Conservation (phyloP, 2,113 vertebrate genomes). For the Corythornis vintsioides region DNA sequence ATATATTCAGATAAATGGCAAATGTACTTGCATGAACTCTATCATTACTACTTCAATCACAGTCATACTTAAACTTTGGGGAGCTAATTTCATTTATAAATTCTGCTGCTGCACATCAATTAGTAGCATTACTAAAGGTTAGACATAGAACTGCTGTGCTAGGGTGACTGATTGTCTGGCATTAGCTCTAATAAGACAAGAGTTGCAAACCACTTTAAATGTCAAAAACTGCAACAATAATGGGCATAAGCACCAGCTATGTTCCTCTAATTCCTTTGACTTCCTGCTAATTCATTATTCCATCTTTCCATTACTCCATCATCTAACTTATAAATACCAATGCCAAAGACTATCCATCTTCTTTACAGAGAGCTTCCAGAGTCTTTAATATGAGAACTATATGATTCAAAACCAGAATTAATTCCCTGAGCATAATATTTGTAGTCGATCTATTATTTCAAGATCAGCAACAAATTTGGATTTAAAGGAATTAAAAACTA, state of each 20-base stretch:
- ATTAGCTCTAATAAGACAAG: conserved; percentile 26
- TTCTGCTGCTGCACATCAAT: conserved; percentile 43
- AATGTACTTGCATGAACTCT: conserved; percentile 5
- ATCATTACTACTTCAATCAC: conserved; percentile 44
- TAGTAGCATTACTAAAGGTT: neutral
- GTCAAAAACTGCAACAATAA: conserved; percentile 32
- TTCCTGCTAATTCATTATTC: conserved; percentile 22
- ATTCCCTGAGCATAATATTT: neutral
- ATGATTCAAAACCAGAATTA: neutral
- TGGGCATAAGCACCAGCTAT: neutral
- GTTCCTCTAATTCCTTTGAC: neutral
- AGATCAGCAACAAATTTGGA: neutral
- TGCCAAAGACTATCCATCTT: neutral
- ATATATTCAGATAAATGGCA: conserved; percentile 49
- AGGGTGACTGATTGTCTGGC: conserved; percentile 22
- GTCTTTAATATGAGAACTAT: neutral
- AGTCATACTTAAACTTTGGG: conserved; percentile 43
- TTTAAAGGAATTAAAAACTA: neutral
- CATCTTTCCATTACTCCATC: neutral
- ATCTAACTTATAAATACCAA: neutral
- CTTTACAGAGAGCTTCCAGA: neutral
- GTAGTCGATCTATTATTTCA: neutral
- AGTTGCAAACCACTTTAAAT: conserved; percentile 54
- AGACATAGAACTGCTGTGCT: neutral
- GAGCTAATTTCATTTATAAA: conserved; percentile 54